Base-by-base conservation (phyloP, 2,113 vertebrate species). In the Shinisaurus crocodilurus region DNA sequence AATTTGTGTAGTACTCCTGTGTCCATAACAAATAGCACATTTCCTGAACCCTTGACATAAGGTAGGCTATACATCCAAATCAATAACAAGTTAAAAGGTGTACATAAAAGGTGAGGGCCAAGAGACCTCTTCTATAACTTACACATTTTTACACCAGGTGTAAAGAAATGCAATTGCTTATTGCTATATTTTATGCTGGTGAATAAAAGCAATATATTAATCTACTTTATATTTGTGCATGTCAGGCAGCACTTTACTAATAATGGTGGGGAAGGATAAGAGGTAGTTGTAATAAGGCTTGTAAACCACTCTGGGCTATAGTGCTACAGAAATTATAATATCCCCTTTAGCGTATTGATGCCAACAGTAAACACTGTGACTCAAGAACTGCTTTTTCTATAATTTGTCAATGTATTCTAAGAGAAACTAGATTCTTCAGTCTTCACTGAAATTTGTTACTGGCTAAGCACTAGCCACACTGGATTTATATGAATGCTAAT, bases 161-260 rank as follows among this genome's bases (percentile, higher is more conserved):
- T 94, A 94, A 82, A 94, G 89, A 91, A 90, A 50, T 69, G 60
- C 10, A 5, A 54, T 93, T 84, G 86, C 60, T 85, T 92, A 88
- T 82, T 88, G 60, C 88, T 82, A 50, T 87, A 32, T 77, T 91
- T 80, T 75, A 80, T 3, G n/a, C 15, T 60, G 60, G 84, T 67
- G 43, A 48, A 48, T 86, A 83, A 83, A 93, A 92, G n/a, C 72
- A 92, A 82, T 1, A 87, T 93, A 86, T 94, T 92, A 85, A 85
- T 85, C 82, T 90, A 6, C 69, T 75, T 75, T 88, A 80, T 88
- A 27, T 91, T 63, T 89, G 91, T 89, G 88, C 1, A 0, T 77
- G 72, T 90, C 76, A 88, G 91, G 86, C 82, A 94, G 90, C 63
- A 48, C 92, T 94, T 93, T 87, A 82, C 74, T 94, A 81, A 85